A percentile compares a stretch with the other conserved stretches of the same genome.
phyloP scores from a whole-genome alignment of 2,888 invertebrate genomes.

The Nomada fucata region DNA sequence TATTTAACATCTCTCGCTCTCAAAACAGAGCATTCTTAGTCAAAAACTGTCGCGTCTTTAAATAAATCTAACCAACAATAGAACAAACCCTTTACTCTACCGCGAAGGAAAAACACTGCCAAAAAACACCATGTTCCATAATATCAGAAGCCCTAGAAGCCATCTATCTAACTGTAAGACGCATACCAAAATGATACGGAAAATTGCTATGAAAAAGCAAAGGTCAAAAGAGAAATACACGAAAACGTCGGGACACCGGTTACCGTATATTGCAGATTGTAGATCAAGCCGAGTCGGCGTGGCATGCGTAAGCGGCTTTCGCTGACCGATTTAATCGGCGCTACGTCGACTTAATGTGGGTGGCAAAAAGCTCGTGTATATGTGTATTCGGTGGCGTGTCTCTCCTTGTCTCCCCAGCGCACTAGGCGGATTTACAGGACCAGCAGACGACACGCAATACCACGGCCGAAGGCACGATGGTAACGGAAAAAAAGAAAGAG shows the following conservation, averaged over 20 bases:
- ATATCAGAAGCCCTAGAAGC: too few relatives aligned
- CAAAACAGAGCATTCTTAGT: too few relatives aligned
- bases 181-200: too few relatives aligned
- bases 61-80: too few relatives aligned
- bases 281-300: conserved; percentile 51
- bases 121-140: too few relatives aligned
- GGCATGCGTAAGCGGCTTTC: conserved; percentile 59
- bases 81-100: too few relatives aligned
- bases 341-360: conserved; percentile 49
- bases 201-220: not conserved
- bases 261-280: conserved; percentile 17
- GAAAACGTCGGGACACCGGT: conserved; percentile 42
- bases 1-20: too few relatives aligned
- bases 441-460: conserved; percentile 38
- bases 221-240: not conserved
- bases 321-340: conserved; percentile 66
- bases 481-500: not conserved
- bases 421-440: conserved; percentile 33
- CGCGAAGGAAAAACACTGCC: too few relatives aligned
- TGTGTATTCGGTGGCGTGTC: conserved; percentile 22
- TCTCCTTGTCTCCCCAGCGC: conserved; percentile 23
- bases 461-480: conserved; percentile 28
- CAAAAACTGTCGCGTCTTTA: too few relatives aligned
- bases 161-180: too few relatives aligned
- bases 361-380: conserved; percentile 45